phyloP scores from a whole-genome alignment of 2,797 vertebrate species.

The Atherinosoma microstoma region DNA sequence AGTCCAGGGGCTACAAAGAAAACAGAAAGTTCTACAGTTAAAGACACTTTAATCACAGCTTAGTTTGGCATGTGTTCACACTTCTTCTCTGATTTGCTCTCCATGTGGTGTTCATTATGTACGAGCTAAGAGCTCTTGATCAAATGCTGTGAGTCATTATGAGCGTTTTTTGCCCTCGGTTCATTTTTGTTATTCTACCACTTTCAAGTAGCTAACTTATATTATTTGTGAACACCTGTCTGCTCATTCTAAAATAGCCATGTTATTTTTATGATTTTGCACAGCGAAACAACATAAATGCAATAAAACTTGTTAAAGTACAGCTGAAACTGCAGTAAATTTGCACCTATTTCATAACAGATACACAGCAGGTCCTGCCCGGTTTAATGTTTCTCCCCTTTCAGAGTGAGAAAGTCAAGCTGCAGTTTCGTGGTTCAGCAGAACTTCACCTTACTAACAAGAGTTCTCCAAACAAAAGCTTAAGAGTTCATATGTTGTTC shows the following conservation, averaged over 20 bases:
- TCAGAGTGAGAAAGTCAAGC: constrained; percentile 32
- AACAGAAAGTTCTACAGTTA: neutral
- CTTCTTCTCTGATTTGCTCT: constrained; percentile 7
- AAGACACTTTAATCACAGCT: neutral
- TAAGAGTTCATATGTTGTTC: constrained; percentile 35
- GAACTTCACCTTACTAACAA: constrained; percentile 24
- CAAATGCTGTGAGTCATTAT: constrained; percentile 17
- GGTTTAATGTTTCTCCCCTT: neutral
- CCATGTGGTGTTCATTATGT: constrained; percentile 10
- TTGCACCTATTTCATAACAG: neutral
- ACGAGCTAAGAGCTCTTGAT: constrained; percentile 34
- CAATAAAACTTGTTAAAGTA: neutral
- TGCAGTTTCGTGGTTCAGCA: constrained; percentile 41
- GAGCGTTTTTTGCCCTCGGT: constrained; percentile 29
- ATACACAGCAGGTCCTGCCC: constrained; percentile 6
- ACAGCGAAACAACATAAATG: neutral
- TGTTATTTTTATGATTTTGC: neutral
- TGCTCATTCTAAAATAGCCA: neutral
- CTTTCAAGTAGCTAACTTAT: constrained; percentile 30
- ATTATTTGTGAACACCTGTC: constrained; percentile 37
- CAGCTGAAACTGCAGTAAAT: neutral
- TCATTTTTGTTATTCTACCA: constrained; percentile 31
- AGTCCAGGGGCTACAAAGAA: constrained; percentile 89
- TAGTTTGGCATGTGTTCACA: neutral
- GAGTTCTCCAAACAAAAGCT: constrained; percentile 38